These are phyloP conservation scores for Brenthis daphne DNA, from an alignment of 2,888 invertebrate genomes.

Conservation along the genomic window DNA sequence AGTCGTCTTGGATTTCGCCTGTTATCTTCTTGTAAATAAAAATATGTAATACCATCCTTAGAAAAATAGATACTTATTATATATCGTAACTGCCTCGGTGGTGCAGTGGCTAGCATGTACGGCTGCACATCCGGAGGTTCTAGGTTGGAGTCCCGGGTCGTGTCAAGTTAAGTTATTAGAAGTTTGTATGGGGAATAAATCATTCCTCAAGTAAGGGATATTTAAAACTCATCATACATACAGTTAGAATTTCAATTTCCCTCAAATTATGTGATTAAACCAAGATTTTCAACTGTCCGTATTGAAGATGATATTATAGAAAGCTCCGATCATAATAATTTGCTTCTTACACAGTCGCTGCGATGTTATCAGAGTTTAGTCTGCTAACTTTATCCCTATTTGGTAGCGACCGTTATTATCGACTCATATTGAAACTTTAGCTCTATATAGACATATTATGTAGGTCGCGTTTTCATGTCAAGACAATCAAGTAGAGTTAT, in stretches of 20 bases:
- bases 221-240: too few species aligned
- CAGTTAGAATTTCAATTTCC: neutral
- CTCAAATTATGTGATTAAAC: neutral
- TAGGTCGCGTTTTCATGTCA: constrained; percentile 38
- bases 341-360: constrained; percentile 6
- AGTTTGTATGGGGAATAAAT: too few species aligned
- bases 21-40: too few species aligned
- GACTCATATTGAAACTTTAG: constrained; percentile 27
- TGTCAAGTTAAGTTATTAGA: too few species aligned
- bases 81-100: too few species aligned
- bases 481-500: constrained; percentile 40
- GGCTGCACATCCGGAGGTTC: too few species aligned
- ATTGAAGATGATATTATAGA: constrained; percentile 1
- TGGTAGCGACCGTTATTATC: constrained; percentile 23
- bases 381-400: constrained; percentile 19
- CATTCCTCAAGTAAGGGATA: too few species aligned
- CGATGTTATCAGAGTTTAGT: constrained; percentile 18
- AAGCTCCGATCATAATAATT: constrained; percentile 19
- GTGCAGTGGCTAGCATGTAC: too few species aligned
- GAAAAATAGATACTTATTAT: too few species aligned
- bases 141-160: too few species aligned
- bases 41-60: too few species aligned
- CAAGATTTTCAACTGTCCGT: neutral
- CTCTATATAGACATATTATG: constrained; percentile 19
- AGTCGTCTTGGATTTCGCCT: too few species aligned